Conservation (phyloP, 2,113 vertebrate genomes). For the Turdus rufiventris region DNA sequence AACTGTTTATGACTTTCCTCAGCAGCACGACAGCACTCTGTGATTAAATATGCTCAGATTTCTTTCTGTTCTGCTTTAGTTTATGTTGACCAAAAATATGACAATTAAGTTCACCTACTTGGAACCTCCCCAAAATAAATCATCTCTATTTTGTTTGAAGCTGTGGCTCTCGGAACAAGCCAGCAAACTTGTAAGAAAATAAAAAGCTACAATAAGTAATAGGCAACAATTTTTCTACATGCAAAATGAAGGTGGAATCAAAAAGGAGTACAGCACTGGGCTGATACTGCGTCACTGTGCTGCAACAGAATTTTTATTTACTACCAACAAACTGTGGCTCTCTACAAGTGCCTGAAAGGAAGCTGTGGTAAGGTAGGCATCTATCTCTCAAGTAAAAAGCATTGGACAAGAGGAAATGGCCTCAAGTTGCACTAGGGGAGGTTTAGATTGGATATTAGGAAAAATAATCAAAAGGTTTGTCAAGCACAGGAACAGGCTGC, state of each 20-base stretch:
- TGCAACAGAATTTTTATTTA: not conserved
- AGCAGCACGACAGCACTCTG: not conserved
- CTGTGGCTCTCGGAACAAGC: not conserved
- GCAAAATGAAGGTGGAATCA: not conserved
- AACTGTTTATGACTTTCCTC: constrained; percentile 34
- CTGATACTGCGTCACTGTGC: not conserved
- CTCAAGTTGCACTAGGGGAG: not conserved
- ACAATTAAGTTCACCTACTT: constrained; percentile 32
- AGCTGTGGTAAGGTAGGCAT: not conserved
- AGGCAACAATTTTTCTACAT: not conserved
- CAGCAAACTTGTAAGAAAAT: not conserved
- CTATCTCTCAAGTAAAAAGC: too few species aligned
- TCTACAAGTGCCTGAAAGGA: not conserved
- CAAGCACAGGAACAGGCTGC: not conserved
- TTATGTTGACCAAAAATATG: constrained; percentile 1
- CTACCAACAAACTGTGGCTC: not conserved
- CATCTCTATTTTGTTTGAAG: not conserved
- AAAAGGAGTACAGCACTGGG: not conserved
- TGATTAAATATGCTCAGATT: constrained; percentile 39
- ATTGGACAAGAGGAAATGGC: not conserved
- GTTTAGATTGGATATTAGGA: not conserved
- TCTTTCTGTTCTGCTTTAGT: not conserved
- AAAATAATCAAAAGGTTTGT: not conserved
- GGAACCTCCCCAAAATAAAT: constrained; percentile 20
- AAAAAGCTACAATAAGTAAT: not conserved